These are phyloP conservation scores for Drosophila lacertosa DNA, from an alignment of 1,140 invertebrate genomes.

Conservation along the genomic window DNA sequence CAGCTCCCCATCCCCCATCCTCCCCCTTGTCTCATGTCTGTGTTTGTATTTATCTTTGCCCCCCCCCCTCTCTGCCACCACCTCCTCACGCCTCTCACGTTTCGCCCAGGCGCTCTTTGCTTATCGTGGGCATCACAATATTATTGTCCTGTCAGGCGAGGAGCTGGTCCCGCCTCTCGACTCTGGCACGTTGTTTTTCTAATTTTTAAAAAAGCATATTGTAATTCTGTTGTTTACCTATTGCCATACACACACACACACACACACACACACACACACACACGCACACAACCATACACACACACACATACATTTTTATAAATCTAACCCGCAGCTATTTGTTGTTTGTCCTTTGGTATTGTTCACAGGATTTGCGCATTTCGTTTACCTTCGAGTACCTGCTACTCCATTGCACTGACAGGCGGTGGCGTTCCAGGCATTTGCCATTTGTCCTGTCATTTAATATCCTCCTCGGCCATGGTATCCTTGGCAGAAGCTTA, in stretches of 20 bases:
- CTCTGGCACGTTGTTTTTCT: slow-evolving; percentile 56
- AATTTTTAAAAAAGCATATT: slow-evolving; percentile 81
- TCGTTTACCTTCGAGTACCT: slow-evolving; percentile 29
- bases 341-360: slow-evolving; percentile 38
- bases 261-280: slow-evolving; percentile 28
- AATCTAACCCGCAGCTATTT: slow-evolving; percentile 66
- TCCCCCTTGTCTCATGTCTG: slow-evolving; percentile 23
- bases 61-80: not conserved
- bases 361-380: slow-evolving; percentile 56
- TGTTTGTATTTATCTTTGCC: slow-evolving; percentile 51
- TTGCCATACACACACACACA: slow-evolving; percentile 13
- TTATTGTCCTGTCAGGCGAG: slow-evolving; percentile 74
- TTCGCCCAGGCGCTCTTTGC: no score
- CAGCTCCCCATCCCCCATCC: no score
- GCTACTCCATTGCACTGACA: not conserved
- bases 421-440: slow-evolving; percentile 25
- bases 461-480: slow-evolving; percentile 69
- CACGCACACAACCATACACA: slow-evolving; percentile 5
- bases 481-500: slow-evolving; percentile 72
- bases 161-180: slow-evolving; percentile 12
- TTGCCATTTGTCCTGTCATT: slow-evolving; percentile 76
- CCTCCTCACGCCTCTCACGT: no score
- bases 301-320: slow-evolving; percentile 43
- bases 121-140: slow-evolving; percentile 60
- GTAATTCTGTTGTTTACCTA: slow-evolving; percentile 77